phyloP scores from a whole-genome alignment of 2,888 invertebrate species.

The Acleris holmiana region DNA sequence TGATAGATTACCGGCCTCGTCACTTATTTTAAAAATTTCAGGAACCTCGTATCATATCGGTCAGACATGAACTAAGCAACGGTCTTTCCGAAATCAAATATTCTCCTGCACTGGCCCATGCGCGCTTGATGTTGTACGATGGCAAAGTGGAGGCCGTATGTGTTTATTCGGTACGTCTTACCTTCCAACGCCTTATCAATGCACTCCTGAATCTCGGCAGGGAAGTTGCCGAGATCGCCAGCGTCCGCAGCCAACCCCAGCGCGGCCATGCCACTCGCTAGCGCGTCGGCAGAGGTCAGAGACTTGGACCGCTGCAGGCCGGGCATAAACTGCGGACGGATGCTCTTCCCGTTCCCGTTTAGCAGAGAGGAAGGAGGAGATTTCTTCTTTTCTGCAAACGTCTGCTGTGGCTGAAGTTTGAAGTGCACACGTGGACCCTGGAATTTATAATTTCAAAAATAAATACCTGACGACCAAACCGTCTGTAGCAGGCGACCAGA shows the following conservation, averaged over 20 bases:
- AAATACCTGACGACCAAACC: neutral
- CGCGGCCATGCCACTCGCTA: slow-evolving; percentile 87
- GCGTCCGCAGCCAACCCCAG: slow-evolving; percentile 88
- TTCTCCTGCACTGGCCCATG: too few species aligned
- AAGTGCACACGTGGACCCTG: slow-evolving; percentile 85
- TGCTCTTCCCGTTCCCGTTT: slow-evolving; percentile 75
- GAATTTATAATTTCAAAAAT: neutral
- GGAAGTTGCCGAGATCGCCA: slow-evolving; percentile 90
- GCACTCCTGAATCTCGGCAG: slow-evolving; percentile 88
- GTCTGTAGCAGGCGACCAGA: neutral
- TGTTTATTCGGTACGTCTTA: slow-evolving; percentile 47
- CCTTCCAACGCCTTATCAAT: slow-evolving; percentile 90
- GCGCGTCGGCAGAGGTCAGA: slow-evolving; percentile 89
- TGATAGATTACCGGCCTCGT: too few species aligned
- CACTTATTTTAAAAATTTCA: too few species aligned
- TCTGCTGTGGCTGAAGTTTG: slow-evolving; percentile 78
- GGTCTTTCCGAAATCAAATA: too few species aligned
- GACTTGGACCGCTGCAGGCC: slow-evolving; percentile 93
- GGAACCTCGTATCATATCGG: too few species aligned
- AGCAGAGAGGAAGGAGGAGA: slow-evolving; percentile 72
- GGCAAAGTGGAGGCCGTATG: too few species aligned
- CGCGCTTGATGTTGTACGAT: neutral
- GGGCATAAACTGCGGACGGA: slow-evolving; percentile 73
- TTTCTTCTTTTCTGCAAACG: slow-evolving; percentile 74
- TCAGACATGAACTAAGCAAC: too few species aligned